These are phyloP conservation scores for Plebejus anna DNA, from an alignment of 2,888 invertebrate species.

Conservation along the genomic window DNA sequence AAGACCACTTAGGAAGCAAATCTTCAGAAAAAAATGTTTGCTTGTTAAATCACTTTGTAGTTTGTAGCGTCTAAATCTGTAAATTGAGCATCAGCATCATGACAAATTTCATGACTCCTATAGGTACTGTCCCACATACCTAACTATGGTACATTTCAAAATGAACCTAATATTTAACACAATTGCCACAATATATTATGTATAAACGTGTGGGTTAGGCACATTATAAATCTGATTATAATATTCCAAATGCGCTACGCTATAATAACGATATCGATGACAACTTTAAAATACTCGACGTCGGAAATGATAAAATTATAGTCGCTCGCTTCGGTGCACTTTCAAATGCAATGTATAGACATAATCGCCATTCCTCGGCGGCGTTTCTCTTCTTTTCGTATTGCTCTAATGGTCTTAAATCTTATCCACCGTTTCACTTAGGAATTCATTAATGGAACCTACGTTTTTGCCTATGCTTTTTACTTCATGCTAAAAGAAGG, in stretches of 20 bases:
- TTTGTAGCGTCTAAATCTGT: not conserved
- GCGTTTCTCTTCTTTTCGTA: slow-evolving; percentile 20
- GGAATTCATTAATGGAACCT: slow-evolving; percentile 10
- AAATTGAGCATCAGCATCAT: not conserved
- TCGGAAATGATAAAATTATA: slow-evolving; percentile 23
- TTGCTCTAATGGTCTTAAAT: slow-evolving; percentile 15
- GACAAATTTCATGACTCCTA: not conserved
- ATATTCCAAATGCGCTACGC: not conserved
- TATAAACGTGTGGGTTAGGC: not conserved
- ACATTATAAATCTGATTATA: not conserved
- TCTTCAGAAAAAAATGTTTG: not conserved
- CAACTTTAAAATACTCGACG: slow-evolving; percentile 4
- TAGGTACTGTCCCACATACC: no score
- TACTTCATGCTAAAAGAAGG: not conserved
- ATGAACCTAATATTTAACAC: no score
- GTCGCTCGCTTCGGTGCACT: slow-evolving; percentile 23
- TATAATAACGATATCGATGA: slow-evolving; percentile 11
- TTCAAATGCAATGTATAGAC: slow-evolving; percentile 23
- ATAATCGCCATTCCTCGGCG: slow-evolving; percentile 15
- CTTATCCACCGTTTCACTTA: slow-evolving; percentile 13
- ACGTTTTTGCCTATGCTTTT: slow-evolving; percentile 8
- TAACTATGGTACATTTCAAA: no score
- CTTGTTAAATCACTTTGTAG: not conserved
- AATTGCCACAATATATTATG: no score
- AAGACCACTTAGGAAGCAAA: no score